phyloP scores from a whole-genome alignment of 1,140 invertebrate species.

The Panagrolaimus sp. region DNA sequence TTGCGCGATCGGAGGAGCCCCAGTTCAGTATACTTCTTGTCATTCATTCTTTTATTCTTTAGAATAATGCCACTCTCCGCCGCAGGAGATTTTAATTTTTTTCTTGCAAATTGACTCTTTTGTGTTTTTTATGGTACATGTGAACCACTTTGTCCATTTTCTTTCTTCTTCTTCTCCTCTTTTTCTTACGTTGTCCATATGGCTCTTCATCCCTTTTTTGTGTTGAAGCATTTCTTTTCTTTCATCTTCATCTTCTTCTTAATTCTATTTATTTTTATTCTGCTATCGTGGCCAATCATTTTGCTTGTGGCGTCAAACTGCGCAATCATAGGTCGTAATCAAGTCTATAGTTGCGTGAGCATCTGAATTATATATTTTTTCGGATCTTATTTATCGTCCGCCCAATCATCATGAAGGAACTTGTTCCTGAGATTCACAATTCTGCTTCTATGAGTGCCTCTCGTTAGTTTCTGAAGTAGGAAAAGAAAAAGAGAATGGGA shows the following conservation, averaged over 20 bases:
- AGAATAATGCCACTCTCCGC: no score
- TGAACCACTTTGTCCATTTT: no score
- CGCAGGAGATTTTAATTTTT: no score
- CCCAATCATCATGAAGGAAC: constrained; percentile 12
- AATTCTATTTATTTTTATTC: no score
- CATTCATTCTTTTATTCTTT: no score
- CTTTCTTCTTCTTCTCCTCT: no score
- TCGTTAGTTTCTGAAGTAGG: background rate
- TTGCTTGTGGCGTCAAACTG: constrained; percentile 6
- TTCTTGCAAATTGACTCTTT: no score
- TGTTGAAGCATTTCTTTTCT: background rate
- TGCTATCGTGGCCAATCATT: background rate
- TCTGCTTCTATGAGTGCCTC: constrained; percentile 15
- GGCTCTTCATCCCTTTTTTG: constrained; percentile 10
- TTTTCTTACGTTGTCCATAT: background rate
- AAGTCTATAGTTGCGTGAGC: constrained; percentile 14
- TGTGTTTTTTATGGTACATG: no score
- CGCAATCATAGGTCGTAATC: constrained; percentile 14
- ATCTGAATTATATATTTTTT: background rate
- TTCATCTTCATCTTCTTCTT: no score
- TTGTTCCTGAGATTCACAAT: constrained; percentile 18
- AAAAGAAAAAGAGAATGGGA: no score
- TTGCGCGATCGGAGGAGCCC: no score
- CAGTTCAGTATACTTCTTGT: no score
- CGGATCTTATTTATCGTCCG: constrained; percentile 17